These are phyloP conservation scores for Euthynnus affinis DNA, from an alignment of 2,797 vertebrate genomes.

Conservation along the genomic window DNA sequence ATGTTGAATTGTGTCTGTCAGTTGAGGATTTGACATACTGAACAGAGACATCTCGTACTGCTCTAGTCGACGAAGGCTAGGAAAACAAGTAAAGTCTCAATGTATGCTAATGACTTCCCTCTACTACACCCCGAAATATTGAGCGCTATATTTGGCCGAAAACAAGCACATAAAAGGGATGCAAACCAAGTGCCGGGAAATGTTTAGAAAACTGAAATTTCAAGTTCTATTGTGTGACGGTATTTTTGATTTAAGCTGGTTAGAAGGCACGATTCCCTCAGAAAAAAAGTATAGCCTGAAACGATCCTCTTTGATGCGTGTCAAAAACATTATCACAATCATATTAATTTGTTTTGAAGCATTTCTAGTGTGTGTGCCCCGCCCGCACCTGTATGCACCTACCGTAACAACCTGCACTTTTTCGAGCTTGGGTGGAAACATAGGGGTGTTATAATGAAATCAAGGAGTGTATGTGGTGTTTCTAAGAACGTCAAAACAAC, in stretches of 20 bases:
- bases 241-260: too few species aligned
- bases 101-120: not conserved
- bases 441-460: not conserved
- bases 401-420: too few species aligned
- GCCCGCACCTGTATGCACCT: not conserved
- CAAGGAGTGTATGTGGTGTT: not conserved
- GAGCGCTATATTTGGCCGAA: not conserved
- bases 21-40: not conserved
- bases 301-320: not conserved
- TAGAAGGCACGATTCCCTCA: too few species aligned
- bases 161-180: not conserved
- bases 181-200: too few species aligned
- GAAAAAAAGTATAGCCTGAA: too few species aligned
- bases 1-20: not conserved
- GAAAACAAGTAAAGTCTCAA: not conserved
- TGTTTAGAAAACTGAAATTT: too few species aligned
- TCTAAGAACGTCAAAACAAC: slow-evolving; percentile 12
- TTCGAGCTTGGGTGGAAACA: not conserved
- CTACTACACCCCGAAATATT: too few species aligned
- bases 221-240: too few species aligned
- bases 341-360: not conserved
- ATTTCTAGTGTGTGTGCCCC: not conserved
- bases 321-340: not conserved
- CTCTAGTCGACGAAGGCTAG: not conserved
- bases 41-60: not conserved